Percentiles rank a stretch among this genome's conserved stretches.
These are phyloP conservation scores for Glaucidium brasilianum DNA, from an alignment of 2,113 vertebrate genomes.

Conservation along the genomic window DNA sequence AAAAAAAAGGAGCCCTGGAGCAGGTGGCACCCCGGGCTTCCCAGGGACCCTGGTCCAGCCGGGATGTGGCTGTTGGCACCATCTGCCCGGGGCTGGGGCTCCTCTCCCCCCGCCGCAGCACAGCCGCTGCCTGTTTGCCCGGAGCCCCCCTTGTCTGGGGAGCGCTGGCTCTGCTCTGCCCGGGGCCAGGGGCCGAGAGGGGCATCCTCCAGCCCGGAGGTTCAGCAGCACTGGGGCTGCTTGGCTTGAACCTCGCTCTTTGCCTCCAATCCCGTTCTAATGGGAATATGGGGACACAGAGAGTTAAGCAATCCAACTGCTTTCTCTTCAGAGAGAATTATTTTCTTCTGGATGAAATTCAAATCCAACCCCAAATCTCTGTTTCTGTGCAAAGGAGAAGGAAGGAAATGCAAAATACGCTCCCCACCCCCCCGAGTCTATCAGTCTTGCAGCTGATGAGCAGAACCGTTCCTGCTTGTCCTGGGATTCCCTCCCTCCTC, in stretches of 20 bases:
- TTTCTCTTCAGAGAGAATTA: neutral
- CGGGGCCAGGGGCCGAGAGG: too few relatives aligned
- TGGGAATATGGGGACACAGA: neutral
- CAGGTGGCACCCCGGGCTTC: too few relatives aligned
- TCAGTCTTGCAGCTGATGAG: conserved; percentile 23
- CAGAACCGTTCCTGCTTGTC: neutral
- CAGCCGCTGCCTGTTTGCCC: too few relatives aligned
- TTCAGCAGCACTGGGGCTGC: neutral
- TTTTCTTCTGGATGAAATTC: conserved; percentile 25
- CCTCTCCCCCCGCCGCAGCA: too few relatives aligned
- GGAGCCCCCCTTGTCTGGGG: too few relatives aligned
- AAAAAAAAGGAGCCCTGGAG: neutral
- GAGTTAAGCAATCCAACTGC: neutral
- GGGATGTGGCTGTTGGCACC: too few relatives aligned
- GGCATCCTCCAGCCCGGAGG: too few relatives aligned
- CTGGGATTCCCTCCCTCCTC: conserved; percentile 26
- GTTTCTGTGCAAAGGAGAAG: neutral
- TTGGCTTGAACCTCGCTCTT: neutral
- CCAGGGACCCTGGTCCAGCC: too few relatives aligned
- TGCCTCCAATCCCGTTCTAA: neutral
- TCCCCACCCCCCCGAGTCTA: neutral
- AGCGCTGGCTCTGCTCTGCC: too few relatives aligned
- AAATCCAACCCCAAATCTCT: conserved; percentile 24
- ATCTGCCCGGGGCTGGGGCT: too few relatives aligned
- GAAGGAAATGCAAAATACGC: neutral